Evolutionary conservation across 2,888 invertebrate genomes (phyloP).

Genomic region (Scaptomyza polygonia): DNA sequence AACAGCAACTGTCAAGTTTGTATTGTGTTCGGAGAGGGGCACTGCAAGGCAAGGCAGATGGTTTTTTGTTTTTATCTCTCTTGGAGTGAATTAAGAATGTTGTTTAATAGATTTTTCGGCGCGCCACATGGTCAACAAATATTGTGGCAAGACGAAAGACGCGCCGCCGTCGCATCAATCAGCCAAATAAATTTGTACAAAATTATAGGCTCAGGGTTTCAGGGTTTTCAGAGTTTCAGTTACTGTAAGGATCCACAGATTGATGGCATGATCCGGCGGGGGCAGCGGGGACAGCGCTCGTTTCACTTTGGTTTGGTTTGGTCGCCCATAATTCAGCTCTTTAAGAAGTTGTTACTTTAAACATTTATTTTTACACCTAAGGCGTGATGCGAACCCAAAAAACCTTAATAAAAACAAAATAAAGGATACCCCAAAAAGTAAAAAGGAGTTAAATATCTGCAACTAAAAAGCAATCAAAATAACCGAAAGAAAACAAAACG

Average conservation of each 20-base stretch:
- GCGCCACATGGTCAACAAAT: constrained; percentile 62
- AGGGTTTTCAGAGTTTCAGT: constrained; percentile 3
- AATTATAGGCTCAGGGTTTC: constrained; percentile 70
- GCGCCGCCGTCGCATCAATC: constrained; percentile 77
- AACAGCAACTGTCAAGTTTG: constrained; percentile 41
- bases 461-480: constrained; percentile 13
- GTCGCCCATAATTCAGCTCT: constrained; percentile 69
- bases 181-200: constrained; percentile 76
- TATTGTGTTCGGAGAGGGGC: constrained; percentile 42
- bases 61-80: constrained; percentile 15
- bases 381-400: constrained; percentile 60
- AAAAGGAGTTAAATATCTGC: constrained; percentile 13
- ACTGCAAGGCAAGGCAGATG: constrained; percentile 56
- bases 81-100: constrained; percentile 28
- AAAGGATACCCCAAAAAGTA: constrained; percentile 3
- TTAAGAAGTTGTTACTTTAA: constrained; percentile 79
- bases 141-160: constrained; percentile 59
- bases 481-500: constrained; percentile 45
- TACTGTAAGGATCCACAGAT: constrained; percentile 61
- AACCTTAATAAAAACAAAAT: constrained; percentile 8
- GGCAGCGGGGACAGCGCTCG: constrained; percentile 3
- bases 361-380: constrained; percentile 82
- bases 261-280: constrained; percentile 47
- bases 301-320: background rate
- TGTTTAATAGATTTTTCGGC: constrained; percentile 67